Evolutionary conservation across 2,888 invertebrate species (phyloP).

Genomic region (Helobdella robusta): DNA sequence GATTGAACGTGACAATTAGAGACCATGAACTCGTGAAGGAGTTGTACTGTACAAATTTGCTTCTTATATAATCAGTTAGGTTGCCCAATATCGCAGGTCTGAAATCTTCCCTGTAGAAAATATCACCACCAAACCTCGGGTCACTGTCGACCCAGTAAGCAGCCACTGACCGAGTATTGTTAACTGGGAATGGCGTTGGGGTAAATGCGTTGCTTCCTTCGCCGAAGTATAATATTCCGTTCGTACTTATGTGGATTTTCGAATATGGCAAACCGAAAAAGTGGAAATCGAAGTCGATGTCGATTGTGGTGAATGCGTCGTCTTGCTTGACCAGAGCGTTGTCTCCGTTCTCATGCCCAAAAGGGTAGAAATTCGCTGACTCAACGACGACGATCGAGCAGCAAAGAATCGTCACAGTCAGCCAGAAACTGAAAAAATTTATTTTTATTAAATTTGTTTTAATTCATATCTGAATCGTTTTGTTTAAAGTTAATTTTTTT

Average conservation of each 20-base stretch:
- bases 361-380: slow-evolving; percentile 13
- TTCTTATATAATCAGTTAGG: slow-evolving; percentile 4
- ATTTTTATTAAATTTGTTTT: too few relatives aligned
- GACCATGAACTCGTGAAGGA: slow-evolving; percentile 19
- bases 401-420: too few relatives aligned
- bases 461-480: too few relatives aligned
- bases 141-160: slow-evolving; percentile 26
- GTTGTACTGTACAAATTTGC: slow-evolving; percentile 7
- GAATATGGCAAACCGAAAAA: slow-evolving; percentile 15
- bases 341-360: background rate
- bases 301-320: background rate
- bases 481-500: too few relatives aligned
- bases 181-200: slow-evolving; percentile 15
- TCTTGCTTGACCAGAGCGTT: slow-evolving; percentile 9
- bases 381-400: background rate
- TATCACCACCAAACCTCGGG: slow-evolving; percentile 21
- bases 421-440: too few relatives aligned
- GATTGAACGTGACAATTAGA: slow-evolving; percentile 21
- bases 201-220: slow-evolving; percentile 13
- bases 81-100: background rate
- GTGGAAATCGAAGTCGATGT: slow-evolving; percentile 8
- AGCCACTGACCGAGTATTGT: slow-evolving; percentile 4
- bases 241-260: slow-evolving; percentile 23
- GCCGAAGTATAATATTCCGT: slow-evolving; percentile 25
- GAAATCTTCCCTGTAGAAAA: slow-evolving; percentile 22